These are phyloP conservation scores for Larimichthys crocea DNA, from an alignment of 2,113 vertebrate species.

Conservation along the genomic window DNA sequence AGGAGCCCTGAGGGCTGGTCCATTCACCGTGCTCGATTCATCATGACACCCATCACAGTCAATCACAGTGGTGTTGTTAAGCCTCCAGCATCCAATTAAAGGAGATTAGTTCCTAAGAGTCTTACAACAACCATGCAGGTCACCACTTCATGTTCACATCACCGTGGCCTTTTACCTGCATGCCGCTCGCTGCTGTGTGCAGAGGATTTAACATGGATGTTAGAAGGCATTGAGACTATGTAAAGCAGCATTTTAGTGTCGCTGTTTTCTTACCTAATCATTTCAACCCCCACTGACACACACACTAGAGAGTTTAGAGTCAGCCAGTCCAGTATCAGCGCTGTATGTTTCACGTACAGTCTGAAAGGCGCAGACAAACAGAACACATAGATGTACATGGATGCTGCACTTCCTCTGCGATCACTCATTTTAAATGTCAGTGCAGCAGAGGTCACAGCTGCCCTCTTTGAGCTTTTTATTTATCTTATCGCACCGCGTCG, in stretches of 20 bases:
- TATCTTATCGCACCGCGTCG: too few relatives aligned
- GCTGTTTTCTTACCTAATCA: background rate
- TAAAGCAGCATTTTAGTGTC: background rate
- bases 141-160: constrained; percentile 15
- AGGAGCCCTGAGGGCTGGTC: background rate
- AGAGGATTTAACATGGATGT: background rate
- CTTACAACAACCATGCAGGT: constrained; percentile 69
- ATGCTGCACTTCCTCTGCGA: too few relatives aligned
- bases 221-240: background rate
- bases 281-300: background rate
- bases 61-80: constrained; percentile 62
- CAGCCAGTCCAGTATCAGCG: too few relatives aligned
- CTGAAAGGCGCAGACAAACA: too few relatives aligned
- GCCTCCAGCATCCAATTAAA: constrained; percentile 76
- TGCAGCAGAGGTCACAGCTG: too few relatives aligned
- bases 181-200: constrained; percentile 1
- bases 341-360: too few relatives aligned
- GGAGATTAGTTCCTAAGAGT: constrained; percentile 81
- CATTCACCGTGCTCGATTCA: constrained; percentile 43
- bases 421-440: too few relatives aligned
- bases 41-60: constrained; percentile 59
- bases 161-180: constrained; percentile 15
- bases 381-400: too few relatives aligned
- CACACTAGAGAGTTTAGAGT: too few relatives aligned
- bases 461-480: too few relatives aligned